A percentile compares a stretch with the other conserved stretches of the same genome.
Conservation (phyloP, 2,888 invertebrate species). For the Acronicta alni region DNA sequence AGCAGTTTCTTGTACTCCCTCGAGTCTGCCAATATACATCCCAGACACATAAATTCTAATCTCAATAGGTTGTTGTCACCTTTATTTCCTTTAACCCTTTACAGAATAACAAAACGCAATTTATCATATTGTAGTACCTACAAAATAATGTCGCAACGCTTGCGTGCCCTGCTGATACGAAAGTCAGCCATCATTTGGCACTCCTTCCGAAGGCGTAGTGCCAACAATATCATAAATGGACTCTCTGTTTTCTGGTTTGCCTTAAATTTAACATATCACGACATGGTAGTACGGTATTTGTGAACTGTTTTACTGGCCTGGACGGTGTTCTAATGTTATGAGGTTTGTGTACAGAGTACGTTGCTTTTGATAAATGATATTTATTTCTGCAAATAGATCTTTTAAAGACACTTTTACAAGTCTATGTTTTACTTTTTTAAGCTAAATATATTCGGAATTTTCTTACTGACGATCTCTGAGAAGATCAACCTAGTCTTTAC, state of each 20-base stretch:
- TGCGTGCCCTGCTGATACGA: constrained; percentile 57
- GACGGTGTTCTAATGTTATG: constrained; percentile 2
- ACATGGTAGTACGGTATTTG: constrained; percentile 55
- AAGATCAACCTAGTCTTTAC: no score
- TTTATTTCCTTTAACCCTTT: constrained; percentile 35
- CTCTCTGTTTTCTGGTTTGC: constrained; percentile 54
- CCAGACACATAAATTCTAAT: constrained; percentile 49
- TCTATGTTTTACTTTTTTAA: no score
- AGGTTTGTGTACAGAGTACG: background rate
- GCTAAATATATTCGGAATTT: no score
- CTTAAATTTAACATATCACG: constrained; percentile 60
- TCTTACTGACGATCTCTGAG: no score
- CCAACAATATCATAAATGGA: constrained; percentile 62
- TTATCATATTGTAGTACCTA: constrained; percentile 36
- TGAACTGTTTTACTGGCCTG: constrained; percentile 8
- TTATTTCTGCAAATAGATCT: no score
- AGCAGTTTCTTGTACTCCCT: constrained; percentile 3
- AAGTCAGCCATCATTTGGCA: constrained; percentile 67
- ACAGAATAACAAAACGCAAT: constrained; percentile 32
- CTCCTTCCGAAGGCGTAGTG: constrained; percentile 65
- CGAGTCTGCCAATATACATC: background rate
- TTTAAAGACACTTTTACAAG: no score
- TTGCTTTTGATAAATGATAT: background rate
- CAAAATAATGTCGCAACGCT: constrained; percentile 47
- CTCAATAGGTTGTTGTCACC: constrained; percentile 22